phyloP scores from a whole-genome alignment of 2,113 vertebrate genomes.

The Struthio camelus region DNA sequence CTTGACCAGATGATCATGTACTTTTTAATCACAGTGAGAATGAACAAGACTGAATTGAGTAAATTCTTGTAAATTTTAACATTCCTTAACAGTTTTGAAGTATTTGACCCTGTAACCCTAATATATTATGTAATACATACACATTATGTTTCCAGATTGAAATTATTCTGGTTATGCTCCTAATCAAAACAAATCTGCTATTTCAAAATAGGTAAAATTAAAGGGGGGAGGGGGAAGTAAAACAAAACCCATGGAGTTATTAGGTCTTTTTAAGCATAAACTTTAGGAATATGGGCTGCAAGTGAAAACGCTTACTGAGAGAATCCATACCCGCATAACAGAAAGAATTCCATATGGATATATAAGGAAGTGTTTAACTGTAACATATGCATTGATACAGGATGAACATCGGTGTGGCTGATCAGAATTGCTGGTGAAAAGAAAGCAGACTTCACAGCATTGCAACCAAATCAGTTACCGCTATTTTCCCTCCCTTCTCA shows the following conservation, averaged over 20 bases:
- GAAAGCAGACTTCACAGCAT: not conserved
- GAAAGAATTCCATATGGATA: not conserved
- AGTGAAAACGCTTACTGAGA: not conserved
- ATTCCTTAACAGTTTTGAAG: not conserved
- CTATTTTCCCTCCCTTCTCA: not conserved
- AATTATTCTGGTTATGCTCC: not conserved
- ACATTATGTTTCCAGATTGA: not conserved
- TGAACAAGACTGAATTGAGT: not conserved
- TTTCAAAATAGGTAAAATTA: not conserved
- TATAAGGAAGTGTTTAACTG: not conserved
- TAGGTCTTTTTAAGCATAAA: not conserved
- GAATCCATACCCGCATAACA: not conserved
- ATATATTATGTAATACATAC: not conserved
- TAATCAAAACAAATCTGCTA: not conserved
- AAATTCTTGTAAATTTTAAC: not conserved
- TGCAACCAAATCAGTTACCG: not conserved
- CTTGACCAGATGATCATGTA: rapidly evolving
- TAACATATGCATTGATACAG: not conserved
- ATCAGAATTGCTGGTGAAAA: not conserved
- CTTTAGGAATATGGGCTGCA: not conserved
- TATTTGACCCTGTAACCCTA: not conserved
- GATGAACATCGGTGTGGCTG: not conserved
- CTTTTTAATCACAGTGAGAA: not conserved
- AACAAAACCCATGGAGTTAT: not conserved
- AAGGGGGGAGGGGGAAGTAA: rapidly evolving